phyloP scores from a whole-genome alignment of 2,888 invertebrate genomes.

The Spilarctia lutea region DNA sequence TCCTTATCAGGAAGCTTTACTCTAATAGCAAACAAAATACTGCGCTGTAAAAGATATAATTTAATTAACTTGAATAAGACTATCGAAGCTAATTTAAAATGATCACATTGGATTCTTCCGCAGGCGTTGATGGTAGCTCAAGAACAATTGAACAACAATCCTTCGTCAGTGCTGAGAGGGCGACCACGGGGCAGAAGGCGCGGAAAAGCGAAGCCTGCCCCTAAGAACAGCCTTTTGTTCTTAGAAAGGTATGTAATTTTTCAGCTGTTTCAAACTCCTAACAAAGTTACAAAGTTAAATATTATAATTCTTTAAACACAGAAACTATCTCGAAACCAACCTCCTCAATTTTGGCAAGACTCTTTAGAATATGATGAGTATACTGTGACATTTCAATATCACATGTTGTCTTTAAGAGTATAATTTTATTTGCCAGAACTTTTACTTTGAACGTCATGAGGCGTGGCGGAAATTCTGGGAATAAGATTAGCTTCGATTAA shows the following conservation, averaged over 20 bases:
- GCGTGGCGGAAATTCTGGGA: background rate
- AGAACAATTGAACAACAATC: conserved; percentile 77
- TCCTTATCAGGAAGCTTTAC: too few species aligned
- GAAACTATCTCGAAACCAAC: background rate
- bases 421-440: background rate
- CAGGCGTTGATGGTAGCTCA: conserved; percentile 81
- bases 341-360: background rate
- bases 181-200: conserved; percentile 78
- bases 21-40: too few species aligned
- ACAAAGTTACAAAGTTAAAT: background rate
- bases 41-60: background rate
- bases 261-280: background rate
- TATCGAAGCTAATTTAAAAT: background rate
- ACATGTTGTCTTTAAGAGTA: background rate
- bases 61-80: background rate
- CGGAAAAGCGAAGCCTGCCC: conserved; percentile 77
- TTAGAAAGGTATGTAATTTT: conserved; percentile 71
- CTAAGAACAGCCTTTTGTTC: conserved; percentile 74
- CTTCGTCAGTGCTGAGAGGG: conserved; percentile 70
- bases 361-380: background rate
- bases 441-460: background rate
- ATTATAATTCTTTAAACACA: background rate
- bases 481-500: conserved; percentile 8
- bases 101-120: background rate
- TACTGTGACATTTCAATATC: background rate